These are phyloP conservation scores for Clarias laeviceps DNA, from an alignment of 2,797 vertebrate genomes.

Conservation along the genomic window DNA sequence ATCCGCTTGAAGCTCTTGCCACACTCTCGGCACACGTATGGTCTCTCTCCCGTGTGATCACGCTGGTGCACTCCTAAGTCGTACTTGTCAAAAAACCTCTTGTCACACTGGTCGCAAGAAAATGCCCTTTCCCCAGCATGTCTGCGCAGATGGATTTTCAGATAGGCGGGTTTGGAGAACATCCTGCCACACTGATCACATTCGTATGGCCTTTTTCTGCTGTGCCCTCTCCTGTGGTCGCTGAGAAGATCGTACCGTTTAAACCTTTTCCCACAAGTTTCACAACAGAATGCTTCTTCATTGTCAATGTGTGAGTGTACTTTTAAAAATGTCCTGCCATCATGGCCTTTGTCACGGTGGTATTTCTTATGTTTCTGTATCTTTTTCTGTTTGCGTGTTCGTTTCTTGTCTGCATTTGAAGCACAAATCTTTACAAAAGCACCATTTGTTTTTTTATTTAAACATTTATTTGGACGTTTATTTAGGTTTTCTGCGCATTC, in stretches of 20 bases:
- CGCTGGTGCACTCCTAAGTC: slow-evolving; percentile 55
- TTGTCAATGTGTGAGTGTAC: neutral
- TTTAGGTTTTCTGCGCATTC: slow-evolving; percentile 1
- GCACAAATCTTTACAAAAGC: neutral
- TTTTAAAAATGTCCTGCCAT: slow-evolving; percentile 18
- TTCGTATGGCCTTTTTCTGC: slow-evolving; percentile 47
- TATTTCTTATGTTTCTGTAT: neutral
- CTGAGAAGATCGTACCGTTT: slow-evolving; percentile 43
- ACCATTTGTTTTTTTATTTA: neutral
- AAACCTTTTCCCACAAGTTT: slow-evolving; percentile 53
- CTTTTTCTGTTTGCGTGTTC: neutral
- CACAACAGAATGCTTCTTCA: slow-evolving; percentile 39
- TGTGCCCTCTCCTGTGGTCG: slow-evolving; percentile 52
- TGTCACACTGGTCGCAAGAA: slow-evolving; percentile 54
- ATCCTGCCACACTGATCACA: slow-evolving; percentile 54
- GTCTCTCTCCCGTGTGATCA: slow-evolving; percentile 59
- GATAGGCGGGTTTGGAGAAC: slow-evolving; percentile 56
- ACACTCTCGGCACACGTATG: slow-evolving; percentile 48
- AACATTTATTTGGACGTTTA: neutral
- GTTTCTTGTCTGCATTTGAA: neutral
- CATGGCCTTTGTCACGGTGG: neutral
- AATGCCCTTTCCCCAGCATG: slow-evolving; percentile 53
- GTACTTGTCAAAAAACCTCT: slow-evolving; percentile 56
- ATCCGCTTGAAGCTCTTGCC: slow-evolving; percentile 54
- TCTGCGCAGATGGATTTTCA: slow-evolving; percentile 56